Percentiles rank a stretch among this genome's conserved stretches.
Evolutionary conservation across 2,888 invertebrate genomes (phyloP).

Genomic region (Myopa testacea): DNA sequence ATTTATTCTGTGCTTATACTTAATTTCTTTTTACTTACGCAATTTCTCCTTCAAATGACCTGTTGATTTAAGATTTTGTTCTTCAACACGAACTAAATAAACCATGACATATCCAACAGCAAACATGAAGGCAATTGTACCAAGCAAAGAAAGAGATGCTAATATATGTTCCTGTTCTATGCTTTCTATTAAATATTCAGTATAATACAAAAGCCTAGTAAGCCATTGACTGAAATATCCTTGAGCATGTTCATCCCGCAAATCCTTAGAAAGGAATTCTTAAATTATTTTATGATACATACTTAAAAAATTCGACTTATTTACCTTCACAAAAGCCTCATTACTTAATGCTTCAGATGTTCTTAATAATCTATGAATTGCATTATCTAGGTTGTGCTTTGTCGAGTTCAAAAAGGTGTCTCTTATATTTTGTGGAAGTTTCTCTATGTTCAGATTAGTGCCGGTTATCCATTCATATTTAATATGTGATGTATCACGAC

Average conservation of each 20-base stretch:
- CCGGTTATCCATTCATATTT: slow-evolving; percentile 88
- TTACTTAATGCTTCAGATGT: slow-evolving; percentile 81
- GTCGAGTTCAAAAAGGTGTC: slow-evolving; percentile 76
- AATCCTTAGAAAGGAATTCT: slow-evolving; percentile 70
- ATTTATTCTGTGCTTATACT: no score
- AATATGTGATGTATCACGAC: slow-evolving; percentile 84
- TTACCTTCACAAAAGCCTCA: slow-evolving; percentile 82
- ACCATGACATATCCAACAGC: slow-evolving; percentile 88
- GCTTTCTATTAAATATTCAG: slow-evolving; percentile 79
- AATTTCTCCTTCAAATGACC: slow-evolving; percentile 56
- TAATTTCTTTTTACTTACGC: slow-evolving; percentile 52
- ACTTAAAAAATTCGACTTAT: slow-evolving; percentile 12
- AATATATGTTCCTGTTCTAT: slow-evolving; percentile 82
- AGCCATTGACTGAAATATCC: slow-evolving; percentile 79
- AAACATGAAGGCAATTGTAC: slow-evolving; percentile 82
- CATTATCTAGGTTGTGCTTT: slow-evolving; percentile 77
- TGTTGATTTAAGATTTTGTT: slow-evolving; percentile 64
- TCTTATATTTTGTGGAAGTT: slow-evolving; percentile 64
- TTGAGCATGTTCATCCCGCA: slow-evolving; percentile 83
- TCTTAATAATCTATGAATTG: slow-evolving; percentile 78
- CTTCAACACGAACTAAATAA: slow-evolving; percentile 75
- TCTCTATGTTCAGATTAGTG: slow-evolving; percentile 59
- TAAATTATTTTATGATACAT: slow-evolving; percentile 25
- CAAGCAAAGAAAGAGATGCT: slow-evolving; percentile 82
- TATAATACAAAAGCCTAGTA: slow-evolving; percentile 74